Evolutionary conservation across 2,797 vertebrate species (phyloP).

Genomic region (Simalia tracyae): DNA sequence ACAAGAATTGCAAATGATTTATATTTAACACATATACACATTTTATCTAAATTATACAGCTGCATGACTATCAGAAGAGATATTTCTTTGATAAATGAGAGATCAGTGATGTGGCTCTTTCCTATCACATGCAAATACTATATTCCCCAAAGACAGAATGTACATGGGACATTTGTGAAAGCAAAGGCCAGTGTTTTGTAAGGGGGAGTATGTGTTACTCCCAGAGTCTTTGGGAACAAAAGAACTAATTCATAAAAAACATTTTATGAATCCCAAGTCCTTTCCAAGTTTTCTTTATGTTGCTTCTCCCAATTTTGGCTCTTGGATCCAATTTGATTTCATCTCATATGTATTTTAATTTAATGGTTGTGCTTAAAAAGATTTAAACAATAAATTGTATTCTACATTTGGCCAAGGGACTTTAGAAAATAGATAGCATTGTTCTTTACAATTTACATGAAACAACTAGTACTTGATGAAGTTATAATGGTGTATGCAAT

Average conservation of each 20-base stretch:
- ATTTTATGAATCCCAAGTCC: background rate
- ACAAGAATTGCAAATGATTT: background rate
- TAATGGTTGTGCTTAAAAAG: too few relatives aligned
- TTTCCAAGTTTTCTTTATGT: background rate
- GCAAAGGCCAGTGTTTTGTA: too few relatives aligned
- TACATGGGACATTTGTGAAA: background rate
- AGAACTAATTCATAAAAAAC: background rate
- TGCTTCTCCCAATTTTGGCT: background rate
- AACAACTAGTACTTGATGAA: too few relatives aligned
- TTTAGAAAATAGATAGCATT: too few relatives aligned
- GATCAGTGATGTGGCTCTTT: background rate
- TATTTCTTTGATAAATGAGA: background rate
- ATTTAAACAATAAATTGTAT: too few relatives aligned
- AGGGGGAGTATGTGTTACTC: background rate
- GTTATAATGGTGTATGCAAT: too few relatives aligned
- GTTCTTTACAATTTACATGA: too few relatives aligned
- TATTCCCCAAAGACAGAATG: background rate
- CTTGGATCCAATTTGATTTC: background rate
- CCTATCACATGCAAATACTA: background rate
- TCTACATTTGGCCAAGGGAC: too few relatives aligned
- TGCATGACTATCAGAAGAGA: background rate
- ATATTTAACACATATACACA: background rate
- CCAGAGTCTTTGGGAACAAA: background rate
- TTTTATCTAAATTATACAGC: background rate
- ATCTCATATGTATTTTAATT: background rate